A percentile compares a stretch with the other conserved stretches of the same genome.
Evolutionary conservation across 2,888 invertebrate species (phyloP).

Genomic region (Drosophila nigricruria): DNA sequence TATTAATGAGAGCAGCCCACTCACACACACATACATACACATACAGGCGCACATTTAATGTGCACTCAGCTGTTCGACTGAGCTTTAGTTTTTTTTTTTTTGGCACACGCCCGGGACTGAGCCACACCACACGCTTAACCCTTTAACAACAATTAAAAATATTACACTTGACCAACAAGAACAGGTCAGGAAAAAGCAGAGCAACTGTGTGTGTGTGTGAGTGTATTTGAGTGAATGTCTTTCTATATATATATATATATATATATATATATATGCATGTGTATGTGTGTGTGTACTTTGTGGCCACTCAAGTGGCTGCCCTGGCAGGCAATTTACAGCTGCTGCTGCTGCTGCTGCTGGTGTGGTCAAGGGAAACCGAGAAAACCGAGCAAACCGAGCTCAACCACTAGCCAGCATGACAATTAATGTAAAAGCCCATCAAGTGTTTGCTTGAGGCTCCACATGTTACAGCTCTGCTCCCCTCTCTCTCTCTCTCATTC

Average conservation of each 20-base stretch:
- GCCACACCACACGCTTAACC: constrained; percentile 62
- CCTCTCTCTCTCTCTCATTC: background rate
- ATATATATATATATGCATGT: constrained; percentile 13
- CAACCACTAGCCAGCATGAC: constrained; percentile 60
- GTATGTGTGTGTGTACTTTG: constrained; percentile 54
- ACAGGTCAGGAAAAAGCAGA: constrained; percentile 1
- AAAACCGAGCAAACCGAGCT: constrained; percentile 31
- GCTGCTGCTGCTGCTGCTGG: constrained; percentile 34
- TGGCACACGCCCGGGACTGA: constrained; percentile 21
- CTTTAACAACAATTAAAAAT: constrained; percentile 80
- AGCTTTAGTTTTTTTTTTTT: constrained; percentile 20
- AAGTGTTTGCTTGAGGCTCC: constrained; percentile 46
- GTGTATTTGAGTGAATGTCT: constrained; percentile 4
- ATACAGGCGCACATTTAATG: constrained; percentile 24
- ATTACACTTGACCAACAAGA: constrained; percentile 59
- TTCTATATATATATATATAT: background rate
- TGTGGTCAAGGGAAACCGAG: constrained; percentile 44
- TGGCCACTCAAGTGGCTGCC: constrained; percentile 69
- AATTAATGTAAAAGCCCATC: constrained; percentile 79
- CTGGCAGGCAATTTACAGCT: constrained; percentile 62
- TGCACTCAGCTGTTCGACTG: constrained; percentile 27
- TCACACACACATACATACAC: constrained; percentile 4
- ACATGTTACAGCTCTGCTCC: constrained; percentile 8
- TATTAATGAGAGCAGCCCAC: constrained; percentile 46
- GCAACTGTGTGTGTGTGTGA: constrained; percentile 14